Evolutionary conservation across 2,113 vertebrate genomes (phyloP), one percentile per base, ranked within the genome.

Genomic region (Gallinago undulata): DNA sequence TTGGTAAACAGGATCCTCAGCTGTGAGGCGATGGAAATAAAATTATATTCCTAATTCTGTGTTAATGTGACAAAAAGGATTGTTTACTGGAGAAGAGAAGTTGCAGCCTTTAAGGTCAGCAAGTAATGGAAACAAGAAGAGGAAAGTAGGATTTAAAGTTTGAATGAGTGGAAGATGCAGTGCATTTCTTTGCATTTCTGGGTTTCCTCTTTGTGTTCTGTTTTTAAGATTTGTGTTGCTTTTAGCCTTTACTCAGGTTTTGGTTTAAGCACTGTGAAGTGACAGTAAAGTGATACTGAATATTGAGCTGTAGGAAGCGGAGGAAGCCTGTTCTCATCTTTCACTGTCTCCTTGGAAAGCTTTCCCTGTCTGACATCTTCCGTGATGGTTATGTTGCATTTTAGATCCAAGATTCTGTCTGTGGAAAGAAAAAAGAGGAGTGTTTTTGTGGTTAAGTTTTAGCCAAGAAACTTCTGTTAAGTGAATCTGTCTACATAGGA

Each of bases 341-440:
- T 77, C 43, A 17, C 82, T 83, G 45, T 78, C 43, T 86, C 28
- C 72, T 83, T 85, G 68, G 82, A 95, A 56, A 78, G 85, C 83
- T 86, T 90, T 77, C 82, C 39, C 63, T 80, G 53, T 92, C 85
- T 95, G 78, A 70, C 76, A 24, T 83, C 16, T 88, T 91, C 74
- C 6, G 1, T 94, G 79, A 59, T 66, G 41, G 27, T 81, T 89
- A 6, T 89, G 51, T 69, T 80, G 37, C 56, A 35, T 50, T 91
- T 94, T 74, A 80, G 55, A 87, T 79, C 74, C 84, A 89, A 90
- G 70, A 76, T 94, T 93, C 74, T 95, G 64, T 84, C 68, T 69
- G 45, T 13, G 7, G 2, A 31, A 19, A 19, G 1, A 3, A 23
- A 73, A 21, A 50, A 10, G 8, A 3, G 1, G 1, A 3, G 6